Evolutionary conservation across 2,888 invertebrate species (phyloP), one percentile per base, ranked within the genome.

Genomic region (Coelopa pilipes): DNA sequence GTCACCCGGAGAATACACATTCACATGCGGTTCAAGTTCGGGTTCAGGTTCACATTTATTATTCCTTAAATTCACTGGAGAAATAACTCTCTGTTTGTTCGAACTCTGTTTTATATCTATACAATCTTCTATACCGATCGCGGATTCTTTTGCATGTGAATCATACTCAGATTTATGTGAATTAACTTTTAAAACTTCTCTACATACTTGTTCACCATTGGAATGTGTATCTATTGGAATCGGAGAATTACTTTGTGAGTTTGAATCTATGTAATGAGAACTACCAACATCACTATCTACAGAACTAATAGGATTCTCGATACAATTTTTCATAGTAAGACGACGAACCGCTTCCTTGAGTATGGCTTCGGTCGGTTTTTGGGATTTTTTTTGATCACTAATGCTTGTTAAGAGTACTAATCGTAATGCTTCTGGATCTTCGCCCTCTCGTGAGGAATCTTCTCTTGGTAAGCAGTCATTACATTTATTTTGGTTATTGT

Each of bases 271-370:
- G n/a, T n/a, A n/a, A n/a, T n/a, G n/a, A n/a, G n/a, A n/a, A n/a
- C 3, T 70, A 19, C 17, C 49, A 47, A 45, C 12, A 15, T 59
- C 49, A 13, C 19, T 45, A 12, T 34, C 15, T 46, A 46, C 15
- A 17, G 34, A 1, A 46, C 10, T 49, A 1, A 12, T 13, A 5
- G 4, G 15, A 60, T 72, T 19, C 11, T 53, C 47, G 50, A 73
- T 47, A 57, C 67, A 9, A 0, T 74, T 53, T 49, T 76, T 72
- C 1, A 78, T 46, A 69, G 81, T 82, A 19, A 87, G 79, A 1
- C 87, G 82, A 13, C 82, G 83, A 0, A 87, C 83, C 5, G 87
- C 87, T 75, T 86, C 84, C 74, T 87, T 87, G 0, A 87, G 79
- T n/a, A 87, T 84, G 53, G 78, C 74, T 46, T 80, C 78, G 2